Conservation (phyloP, 2,113 vertebrate genomes). For the Notarius lentiginosus region DNA sequence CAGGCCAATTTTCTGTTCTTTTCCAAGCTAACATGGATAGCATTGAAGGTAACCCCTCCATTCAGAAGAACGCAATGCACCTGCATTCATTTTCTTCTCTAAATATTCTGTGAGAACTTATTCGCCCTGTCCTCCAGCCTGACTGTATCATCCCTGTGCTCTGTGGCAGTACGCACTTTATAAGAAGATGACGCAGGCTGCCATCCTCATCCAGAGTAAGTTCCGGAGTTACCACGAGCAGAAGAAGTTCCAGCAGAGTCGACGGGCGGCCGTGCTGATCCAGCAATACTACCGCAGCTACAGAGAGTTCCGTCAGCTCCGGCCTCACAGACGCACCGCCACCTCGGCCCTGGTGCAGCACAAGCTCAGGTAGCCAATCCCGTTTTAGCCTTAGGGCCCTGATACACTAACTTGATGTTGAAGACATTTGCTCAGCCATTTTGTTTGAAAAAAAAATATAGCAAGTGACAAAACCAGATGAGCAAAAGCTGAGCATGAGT, state of each 20-base stretch:
- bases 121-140: neutral
- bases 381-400: neutral
- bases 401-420: neutral
- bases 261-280: constrained; percentile 91
- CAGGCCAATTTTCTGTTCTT: constrained; percentile 59
- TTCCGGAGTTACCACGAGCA: constrained; percentile 98
- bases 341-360: constrained; percentile 82
- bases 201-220: constrained; percentile 99
- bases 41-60: constrained; percentile 94
- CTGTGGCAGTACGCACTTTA: constrained; percentile 97
- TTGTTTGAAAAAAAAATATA: neutral
- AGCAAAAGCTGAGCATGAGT: neutral
- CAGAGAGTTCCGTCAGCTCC: constrained; percentile 85
- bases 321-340: constrained; percentile 82
- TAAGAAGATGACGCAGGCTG: constrained; percentile 99
- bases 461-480: neutral
- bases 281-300: constrained; percentile 98
- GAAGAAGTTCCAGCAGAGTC: constrained; percentile 97
- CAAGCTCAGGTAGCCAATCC: constrained; percentile 71
- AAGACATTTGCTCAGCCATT: neutral
- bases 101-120: neutral
- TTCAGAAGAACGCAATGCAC: neutral
- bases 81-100: neutral
- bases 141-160: constrained; percentile 35
- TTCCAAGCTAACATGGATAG: constrained; percentile 99